Evolutionary conservation across 2,797 vertebrate genomes (phyloP), one percentile per base, ranked within the genome.

Genomic region (Oryzias dopingdopingensis): DNA sequence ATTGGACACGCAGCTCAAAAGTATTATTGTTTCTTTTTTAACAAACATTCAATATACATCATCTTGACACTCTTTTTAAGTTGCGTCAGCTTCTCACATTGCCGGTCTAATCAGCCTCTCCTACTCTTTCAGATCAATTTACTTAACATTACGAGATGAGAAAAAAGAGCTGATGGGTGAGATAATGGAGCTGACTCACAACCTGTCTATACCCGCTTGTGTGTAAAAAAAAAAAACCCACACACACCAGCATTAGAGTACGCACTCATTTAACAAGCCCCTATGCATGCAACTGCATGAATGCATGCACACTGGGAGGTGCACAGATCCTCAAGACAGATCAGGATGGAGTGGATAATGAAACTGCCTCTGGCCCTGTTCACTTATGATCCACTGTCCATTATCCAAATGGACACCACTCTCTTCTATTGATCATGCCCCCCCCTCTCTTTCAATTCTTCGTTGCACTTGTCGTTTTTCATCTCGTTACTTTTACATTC

Each of bases 331-430:
- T 64, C 61, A 62, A 76, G 74, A 70, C 67, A 4, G 73, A 75
- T 82, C 68, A 74, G 79, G 71, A 89, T 86, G 77, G 82, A 90
- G 90, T 88, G 90, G 87, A 90, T 91, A 91, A 92, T 92, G 90
- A 92, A 92, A 88, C 86, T 71, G 84, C 82, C 80, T 82, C 83
- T 90, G 94, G 93, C 88, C 86, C 88, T 86, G 87, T 91, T 88
- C 88, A 83, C 86, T 92, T 94, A 93, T 92, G 92, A 94, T 91
- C 78, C 80, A 81, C 89, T 89, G 89, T 93, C 94, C 93, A 95
- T 97, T 97, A 97, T 90, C 89, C 88, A 96, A 96, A 95, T 95
- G 92, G 94, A 93, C 92, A 93, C 87, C 88, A 93, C 92, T 86
- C 85, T 72, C 70, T 52, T 53, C 73, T 94, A 95, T 95, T 93